A percentile compares a stretch with the other conserved stretches of the same genome.
Evolutionary conservation across 2,888 invertebrate species (phyloP).

Genomic region (Bombyx huttoni): DNA sequence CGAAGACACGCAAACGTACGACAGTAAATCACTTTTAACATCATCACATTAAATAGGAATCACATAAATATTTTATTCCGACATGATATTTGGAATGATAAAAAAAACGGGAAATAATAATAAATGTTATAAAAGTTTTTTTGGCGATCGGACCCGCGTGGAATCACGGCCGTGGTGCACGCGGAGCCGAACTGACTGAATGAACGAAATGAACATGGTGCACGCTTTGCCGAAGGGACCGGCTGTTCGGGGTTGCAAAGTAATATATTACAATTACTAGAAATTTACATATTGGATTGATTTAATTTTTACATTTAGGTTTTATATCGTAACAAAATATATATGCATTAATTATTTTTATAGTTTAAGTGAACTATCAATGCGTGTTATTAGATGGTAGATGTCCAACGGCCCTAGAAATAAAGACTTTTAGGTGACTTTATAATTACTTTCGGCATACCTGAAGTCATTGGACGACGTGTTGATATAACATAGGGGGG

Average conservation of each 20-base stretch:
- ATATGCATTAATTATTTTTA: too few relatives aligned
- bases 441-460: too few relatives aligned
- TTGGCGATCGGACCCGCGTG: slow-evolving; percentile 16
- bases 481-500: too few relatives aligned
- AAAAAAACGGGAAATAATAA: slow-evolving; percentile 6
- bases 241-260: slow-evolving; percentile 24
- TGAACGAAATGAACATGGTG: slow-evolving; percentile 20
- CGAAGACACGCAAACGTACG: slow-evolving; percentile 29
- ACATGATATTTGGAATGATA: slow-evolving; percentile 2
- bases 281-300: not conserved
- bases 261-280: not conserved
- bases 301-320: too few relatives aligned
- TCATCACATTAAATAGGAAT: slow-evolving; percentile 12
- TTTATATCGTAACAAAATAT: too few relatives aligned
- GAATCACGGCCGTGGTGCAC: slow-evolving; percentile 47
- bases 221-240: slow-evolving; percentile 20
- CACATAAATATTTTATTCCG: slow-evolving; percentile 1
- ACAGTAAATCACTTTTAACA: slow-evolving; percentile 52
- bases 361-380: too few relatives aligned
- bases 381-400: too few relatives aligned
- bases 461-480: too few relatives aligned
- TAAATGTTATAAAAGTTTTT: slow-evolving; percentile 6
- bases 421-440: too few relatives aligned
- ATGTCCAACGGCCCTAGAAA: too few relatives aligned
- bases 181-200: slow-evolving; percentile 51